Evolutionary conservation across 2,888 invertebrate genomes (phyloP).

Genomic region (Julus scandinavius): DNA sequence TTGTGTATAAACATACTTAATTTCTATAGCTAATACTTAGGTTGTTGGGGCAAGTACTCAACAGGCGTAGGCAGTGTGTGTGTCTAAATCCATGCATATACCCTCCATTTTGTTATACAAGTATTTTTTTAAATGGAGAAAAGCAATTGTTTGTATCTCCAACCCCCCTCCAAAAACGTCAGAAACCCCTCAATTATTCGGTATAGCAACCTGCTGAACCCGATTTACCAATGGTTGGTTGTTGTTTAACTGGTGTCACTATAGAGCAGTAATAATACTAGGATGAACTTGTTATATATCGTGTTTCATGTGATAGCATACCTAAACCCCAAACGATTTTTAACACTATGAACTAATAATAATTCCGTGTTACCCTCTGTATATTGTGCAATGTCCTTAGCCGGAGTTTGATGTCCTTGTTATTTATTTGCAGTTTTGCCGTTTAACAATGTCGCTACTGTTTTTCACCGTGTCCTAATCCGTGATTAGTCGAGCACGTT

Average conservation of each 20-base stretch:
- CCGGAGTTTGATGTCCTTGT: neutral
- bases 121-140: too few species aligned
- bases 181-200: neutral
- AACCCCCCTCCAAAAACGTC: neutral
- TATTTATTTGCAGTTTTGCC: neutral
- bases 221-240: neutral
- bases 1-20: too few species aligned
- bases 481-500: constrained; percentile 28
- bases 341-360: neutral
- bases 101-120: too few species aligned
- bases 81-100: too few species aligned
- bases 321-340: neutral
- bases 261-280: neutral
- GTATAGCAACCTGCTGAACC: neutral
- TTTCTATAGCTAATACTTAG: too few species aligned
- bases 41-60: too few species aligned
- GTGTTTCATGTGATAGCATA: neutral
- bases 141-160: too few species aligned
- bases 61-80: too few species aligned
- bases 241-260: neutral
- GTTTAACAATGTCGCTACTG: constrained; percentile 21
- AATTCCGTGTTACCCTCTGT: neutral
- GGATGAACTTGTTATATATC: neutral
- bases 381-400: neutral
- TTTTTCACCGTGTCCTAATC: neutral